These are phyloP conservation scores for Saiga tatarica DNA, from an alignment of 2,113 vertebrate species.

Conservation along the genomic window DNA sequence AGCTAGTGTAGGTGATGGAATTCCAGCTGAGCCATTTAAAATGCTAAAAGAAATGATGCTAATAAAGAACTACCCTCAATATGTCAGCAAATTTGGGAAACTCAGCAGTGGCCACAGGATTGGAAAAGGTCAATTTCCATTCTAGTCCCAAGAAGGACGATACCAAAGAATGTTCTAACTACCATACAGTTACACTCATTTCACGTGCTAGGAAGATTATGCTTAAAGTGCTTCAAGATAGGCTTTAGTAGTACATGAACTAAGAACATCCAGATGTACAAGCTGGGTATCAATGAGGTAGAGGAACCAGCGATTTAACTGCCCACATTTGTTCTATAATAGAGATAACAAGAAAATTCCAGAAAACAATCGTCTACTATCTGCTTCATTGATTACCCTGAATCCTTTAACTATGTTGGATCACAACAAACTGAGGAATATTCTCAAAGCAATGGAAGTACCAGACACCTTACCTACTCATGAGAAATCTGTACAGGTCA, in stretches of 20 bases:
- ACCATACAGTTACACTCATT: neutral
- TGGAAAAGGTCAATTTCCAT: no score
- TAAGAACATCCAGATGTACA: neutral
- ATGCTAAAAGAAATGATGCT: neutral
- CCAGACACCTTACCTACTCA: neutral
- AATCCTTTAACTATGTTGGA: neutral
- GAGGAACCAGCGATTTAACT: no score
- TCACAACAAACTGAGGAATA: neutral
- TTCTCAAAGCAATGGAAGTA: neutral
- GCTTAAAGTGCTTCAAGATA: neutral
- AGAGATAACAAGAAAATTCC: neutral
- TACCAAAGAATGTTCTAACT: no score
- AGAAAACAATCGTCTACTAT: neutral
- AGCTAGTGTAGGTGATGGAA: neutral
- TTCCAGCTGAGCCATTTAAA: neutral
- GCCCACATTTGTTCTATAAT: no score
- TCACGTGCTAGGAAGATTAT: neutral
- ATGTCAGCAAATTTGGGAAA: no score
- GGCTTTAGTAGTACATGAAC: neutral
- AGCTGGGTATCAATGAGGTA: neutral
- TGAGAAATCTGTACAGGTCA: neutral
- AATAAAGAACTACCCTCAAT: neutral
- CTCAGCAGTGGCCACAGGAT: no score
- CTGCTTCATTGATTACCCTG: neutral
- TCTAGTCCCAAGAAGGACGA: no score